Evolutionary conservation across 2,797 vertebrate genomes (phyloP).

Genomic region (Sebastes steindachneri): DNA sequence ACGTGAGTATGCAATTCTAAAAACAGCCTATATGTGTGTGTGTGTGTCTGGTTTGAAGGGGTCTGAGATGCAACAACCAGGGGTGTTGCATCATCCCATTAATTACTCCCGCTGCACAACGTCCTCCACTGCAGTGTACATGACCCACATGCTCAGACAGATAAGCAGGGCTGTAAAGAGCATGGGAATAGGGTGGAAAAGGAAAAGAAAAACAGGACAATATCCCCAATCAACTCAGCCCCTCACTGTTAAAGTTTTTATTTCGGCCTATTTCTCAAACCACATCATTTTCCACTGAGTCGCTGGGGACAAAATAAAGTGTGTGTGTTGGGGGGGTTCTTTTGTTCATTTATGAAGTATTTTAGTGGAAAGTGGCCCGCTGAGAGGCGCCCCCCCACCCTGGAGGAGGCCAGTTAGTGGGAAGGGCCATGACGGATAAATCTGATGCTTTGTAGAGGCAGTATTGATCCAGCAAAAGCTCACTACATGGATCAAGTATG

Average conservation of each 20-base stretch:
- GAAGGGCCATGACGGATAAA: conserved; percentile 74
- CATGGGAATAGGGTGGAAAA: conserved; percentile 26
- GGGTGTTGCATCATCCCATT: conserved; percentile 74
- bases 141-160: conserved; percentile 67
- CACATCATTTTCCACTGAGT: conserved; percentile 22
- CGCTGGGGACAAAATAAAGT: background rate
- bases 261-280: background rate
- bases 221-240: conserved; percentile 30
- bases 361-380: conserved; percentile 31
- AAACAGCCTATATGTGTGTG: background rate
- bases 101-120: conserved; percentile 72
- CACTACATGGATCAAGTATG: conserved; percentile 78
- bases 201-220: conserved; percentile 22
- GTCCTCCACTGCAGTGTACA: conserved; percentile 57
- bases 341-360: conserved; percentile 47
- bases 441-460: conserved; percentile 77
- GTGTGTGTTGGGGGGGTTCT: background rate
- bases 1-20: background rate
- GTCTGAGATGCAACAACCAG: conserved; percentile 55
- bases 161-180: conserved; percentile 50
- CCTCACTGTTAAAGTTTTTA: conserved; percentile 27
- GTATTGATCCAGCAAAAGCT: conserved; percentile 79
- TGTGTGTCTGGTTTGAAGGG: conserved; percentile 13
- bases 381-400: conserved; percentile 27
- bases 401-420: conserved; percentile 62